Conservation (phyloP, 1,140 invertebrate genomes). For the Centruroides sculpturatus region DNA sequence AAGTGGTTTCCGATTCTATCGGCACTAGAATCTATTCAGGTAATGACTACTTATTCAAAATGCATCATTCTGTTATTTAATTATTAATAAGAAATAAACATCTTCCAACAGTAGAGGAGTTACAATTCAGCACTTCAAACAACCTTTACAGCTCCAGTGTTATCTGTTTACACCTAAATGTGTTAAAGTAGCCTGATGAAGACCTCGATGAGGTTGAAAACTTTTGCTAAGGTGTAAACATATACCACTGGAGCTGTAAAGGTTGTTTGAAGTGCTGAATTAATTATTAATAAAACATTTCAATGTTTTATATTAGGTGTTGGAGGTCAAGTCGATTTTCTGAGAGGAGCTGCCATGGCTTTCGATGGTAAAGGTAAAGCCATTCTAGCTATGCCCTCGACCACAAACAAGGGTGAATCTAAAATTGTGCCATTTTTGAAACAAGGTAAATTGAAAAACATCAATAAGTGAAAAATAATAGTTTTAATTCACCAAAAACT, state of each 20-base stretch:
- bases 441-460: slow-evolving; percentile 39
- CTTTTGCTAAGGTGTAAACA: too few species aligned
- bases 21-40: slow-evolving; percentile 84
- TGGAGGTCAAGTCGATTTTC: slow-evolving; percentile 92
- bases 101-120: too few species aligned
- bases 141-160: too few species aligned
- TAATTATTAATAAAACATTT: not conserved
- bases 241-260: too few species aligned
- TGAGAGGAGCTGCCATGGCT: slow-evolving; percentile 78
- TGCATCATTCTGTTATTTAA: not conserved
- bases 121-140: too few species aligned
- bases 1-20: slow-evolving; percentile 83
- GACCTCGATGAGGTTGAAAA: too few species aligned
- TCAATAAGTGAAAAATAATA: too few species aligned
- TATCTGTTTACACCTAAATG: too few species aligned
- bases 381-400: slow-evolving; percentile 80
- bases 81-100: too few species aligned
- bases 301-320: slow-evolving; percentile 31
- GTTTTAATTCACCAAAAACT: too few species aligned
- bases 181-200: too few species aligned
- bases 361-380: slow-evolving; percentile 78
- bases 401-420: slow-evolving; percentile 65
- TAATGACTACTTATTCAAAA: slow-evolving; percentile 16
- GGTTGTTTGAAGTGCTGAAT: too few species aligned
- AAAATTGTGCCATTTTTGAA: slow-evolving; percentile 81